Base-by-base conservation (phyloP, 2,797 vertebrate species). In the Setipinna tenuifilis region DNA sequence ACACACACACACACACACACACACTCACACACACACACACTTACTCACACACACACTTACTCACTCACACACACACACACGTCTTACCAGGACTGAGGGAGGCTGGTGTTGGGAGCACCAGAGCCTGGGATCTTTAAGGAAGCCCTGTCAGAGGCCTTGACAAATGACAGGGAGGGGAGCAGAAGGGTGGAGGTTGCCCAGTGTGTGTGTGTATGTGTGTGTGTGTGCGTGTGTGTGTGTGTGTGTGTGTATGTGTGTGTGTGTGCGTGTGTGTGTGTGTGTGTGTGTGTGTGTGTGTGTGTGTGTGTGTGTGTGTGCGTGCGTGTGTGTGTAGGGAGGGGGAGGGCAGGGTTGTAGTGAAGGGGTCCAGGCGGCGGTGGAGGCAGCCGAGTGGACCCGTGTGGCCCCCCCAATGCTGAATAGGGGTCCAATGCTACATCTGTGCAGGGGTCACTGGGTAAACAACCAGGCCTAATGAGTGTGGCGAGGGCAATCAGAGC, bases 391-490 rank as follows among this genome's bases (percentile, higher is more conserved):
- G 85, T 85, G 82, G 82, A 83, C 78, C 54, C 28, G 59, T 81
- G 62, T 46, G 46, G 31, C 83, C 65, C 71, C 80, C 78, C 82
- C 41, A 28, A 19, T 62, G 17, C 25, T 87, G 28, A 86, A 85
- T 61, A 46, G 82, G 84, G 85, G 62, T 75, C 57, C 17, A 5
- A 48, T 81, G 81, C 28, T 84, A 83, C 84, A 84, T 89, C 86
- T 88, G 89, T 16, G 57, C 84, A 58, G 68, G 87, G 89, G 90
- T 88, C 86, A 87, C 61, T 12, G 25, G 48, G 19, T 75, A 80
- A 88, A 89, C 86, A 85, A 87, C 68, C 35, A 50, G 58, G 61
- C 83, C 83, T 86, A 89, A 91, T 89, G 87, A 86, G 75, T 87
- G 82, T 86, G 85, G 88, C 85, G 88, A 85, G 75, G 82, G 80